These are phyloP conservation scores for Seira ritae DNA, from an alignment of 2,888 invertebrate genomes.

Conservation along the genomic window DNA sequence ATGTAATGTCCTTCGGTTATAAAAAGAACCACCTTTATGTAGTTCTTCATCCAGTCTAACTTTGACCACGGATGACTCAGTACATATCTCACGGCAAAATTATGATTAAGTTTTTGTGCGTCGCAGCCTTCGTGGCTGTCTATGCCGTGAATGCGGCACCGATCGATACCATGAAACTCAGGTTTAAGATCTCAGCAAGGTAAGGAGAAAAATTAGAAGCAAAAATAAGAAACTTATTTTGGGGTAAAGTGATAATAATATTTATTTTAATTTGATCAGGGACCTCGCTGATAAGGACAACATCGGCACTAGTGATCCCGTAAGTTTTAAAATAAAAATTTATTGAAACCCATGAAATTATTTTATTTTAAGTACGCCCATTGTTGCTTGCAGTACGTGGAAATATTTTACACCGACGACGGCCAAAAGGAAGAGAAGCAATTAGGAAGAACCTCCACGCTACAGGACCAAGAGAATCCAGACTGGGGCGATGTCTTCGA, in stretches of 20 bases:
- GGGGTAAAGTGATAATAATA: not conserved
- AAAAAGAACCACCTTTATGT: constrained; percentile 26
- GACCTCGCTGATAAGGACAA: constrained; percentile 71
- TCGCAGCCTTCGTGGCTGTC: constrained; percentile 41
- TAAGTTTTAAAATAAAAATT: no score
- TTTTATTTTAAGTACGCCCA: no score
- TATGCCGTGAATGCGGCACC: constrained; percentile 53
- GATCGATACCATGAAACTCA: constrained; percentile 64
- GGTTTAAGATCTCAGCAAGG: constrained; percentile 71
- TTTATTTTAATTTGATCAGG: constrained; percentile 23
- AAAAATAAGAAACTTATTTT: not conserved
- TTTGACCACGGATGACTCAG: not conserved
- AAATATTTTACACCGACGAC: constrained; percentile 67
- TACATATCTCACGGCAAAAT: not conserved
- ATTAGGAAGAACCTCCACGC: constrained; percentile 64
- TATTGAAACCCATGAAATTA: no score
- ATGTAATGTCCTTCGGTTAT: constrained; percentile 31
- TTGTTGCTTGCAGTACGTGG: constrained; percentile 69
- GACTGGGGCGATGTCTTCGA: constrained; percentile 71
- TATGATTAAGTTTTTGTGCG: constrained; percentile 18
- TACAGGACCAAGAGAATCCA: constrained; percentile 66
- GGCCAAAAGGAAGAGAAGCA: constrained; percentile 63
- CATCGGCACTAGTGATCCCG: constrained; percentile 62
- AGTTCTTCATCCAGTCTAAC: constrained; percentile 32
- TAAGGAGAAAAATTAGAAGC: constrained; percentile 20